Conservation (phyloP, 2,888 invertebrate species). For the Dinocampus coccinellae region DNA sequence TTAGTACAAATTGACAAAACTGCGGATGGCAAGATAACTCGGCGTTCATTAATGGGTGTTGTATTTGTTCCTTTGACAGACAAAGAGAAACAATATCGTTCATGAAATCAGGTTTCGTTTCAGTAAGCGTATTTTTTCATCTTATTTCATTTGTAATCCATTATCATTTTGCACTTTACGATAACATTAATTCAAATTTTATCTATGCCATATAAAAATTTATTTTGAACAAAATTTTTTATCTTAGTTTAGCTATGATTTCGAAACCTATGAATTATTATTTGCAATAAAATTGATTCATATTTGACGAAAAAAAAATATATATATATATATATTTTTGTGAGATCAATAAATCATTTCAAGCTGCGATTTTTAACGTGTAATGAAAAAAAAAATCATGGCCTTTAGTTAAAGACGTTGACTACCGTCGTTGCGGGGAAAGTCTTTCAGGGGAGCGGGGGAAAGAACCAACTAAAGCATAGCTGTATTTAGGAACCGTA, state of each 20-base stretch:
- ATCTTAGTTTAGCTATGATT: background rate
- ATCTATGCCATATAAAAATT: background rate
- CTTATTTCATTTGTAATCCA: too few species aligned
- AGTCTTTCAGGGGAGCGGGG: too few species aligned
- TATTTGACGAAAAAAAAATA: too few species aligned
- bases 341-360: too few species aligned
- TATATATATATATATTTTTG: too few species aligned
- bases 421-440: too few species aligned
- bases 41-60: conserved; percentile 91
- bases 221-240: background rate
- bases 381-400: too few species aligned
- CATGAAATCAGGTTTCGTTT: conserved; percentile 67
- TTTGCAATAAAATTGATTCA: background rate
- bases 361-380: too few species aligned
- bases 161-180: background rate
- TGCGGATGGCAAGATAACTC: conserved; percentile 80
- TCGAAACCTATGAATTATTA: conserved; percentile 16
- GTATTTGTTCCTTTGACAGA: conserved; percentile 97
- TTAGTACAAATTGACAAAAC: conserved; percentile 91
- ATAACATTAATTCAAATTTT: background rate
- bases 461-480: too few species aligned
- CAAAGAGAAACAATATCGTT: conserved; percentile 79
- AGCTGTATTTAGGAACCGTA: too few species aligned
- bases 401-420: too few species aligned
- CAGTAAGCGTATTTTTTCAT: too few species aligned